Percentiles rank a stretch among this genome's conserved stretches.
phyloP scores from a whole-genome alignment of 2,113 vertebrate genomes.

The Pluvialis apricaria region DNA sequence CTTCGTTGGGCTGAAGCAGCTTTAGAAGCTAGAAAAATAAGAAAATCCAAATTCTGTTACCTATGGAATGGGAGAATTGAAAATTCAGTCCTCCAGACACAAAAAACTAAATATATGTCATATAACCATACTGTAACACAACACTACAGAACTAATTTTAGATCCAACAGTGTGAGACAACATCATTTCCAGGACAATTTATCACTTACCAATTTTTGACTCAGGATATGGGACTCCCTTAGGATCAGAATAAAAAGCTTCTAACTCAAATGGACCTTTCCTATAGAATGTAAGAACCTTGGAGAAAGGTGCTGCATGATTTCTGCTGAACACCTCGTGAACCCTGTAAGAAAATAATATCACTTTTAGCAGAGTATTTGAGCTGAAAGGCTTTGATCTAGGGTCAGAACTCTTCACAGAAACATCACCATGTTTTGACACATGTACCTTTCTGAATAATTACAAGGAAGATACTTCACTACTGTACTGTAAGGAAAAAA shows the following conservation, averaged over 20 bases:
- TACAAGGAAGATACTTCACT: neutral
- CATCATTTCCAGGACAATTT: neutral
- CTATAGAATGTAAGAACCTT: slow-evolving; percentile 82
- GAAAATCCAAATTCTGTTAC: neutral
- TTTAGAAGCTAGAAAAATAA: neutral
- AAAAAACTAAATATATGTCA: neutral
- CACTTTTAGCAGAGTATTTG: neutral
- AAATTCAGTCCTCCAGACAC: neutral
- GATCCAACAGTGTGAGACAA: neutral
- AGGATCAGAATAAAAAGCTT: slow-evolving; percentile 82
- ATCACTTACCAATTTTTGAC: slow-evolving; percentile 77
- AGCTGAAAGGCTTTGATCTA: neutral
- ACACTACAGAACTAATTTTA: neutral
- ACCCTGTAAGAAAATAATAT: slow-evolving; percentile 39
- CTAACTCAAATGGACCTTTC: slow-evolving; percentile 79
- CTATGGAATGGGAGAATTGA: neutral
- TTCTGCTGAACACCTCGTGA: slow-evolving; percentile 78
- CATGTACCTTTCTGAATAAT: neutral
- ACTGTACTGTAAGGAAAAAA: neutral
- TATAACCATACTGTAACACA: neutral
- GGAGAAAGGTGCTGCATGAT: slow-evolving; percentile 78
- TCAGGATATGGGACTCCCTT: slow-evolving; percentile 78
- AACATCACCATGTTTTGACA: neutral
- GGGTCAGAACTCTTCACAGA: neutral
- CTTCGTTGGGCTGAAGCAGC: neutral